These are phyloP conservation scores for Unio delphinus DNA, from an alignment of 2,888 invertebrate species.

Conservation along the genomic window DNA sequence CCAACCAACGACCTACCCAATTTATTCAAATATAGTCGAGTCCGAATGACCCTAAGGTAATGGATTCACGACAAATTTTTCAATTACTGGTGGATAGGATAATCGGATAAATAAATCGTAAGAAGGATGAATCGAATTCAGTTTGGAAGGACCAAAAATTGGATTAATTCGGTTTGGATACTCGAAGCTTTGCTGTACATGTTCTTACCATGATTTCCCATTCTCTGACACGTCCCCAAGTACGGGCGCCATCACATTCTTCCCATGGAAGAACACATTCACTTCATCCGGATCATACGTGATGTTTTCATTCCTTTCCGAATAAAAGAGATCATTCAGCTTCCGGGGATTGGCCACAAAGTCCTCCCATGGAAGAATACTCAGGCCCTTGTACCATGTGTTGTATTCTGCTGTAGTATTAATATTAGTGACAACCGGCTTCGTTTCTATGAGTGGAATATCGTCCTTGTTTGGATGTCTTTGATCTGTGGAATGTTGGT, in stretches of 20 bases:
- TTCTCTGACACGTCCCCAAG: conserved; percentile 52
- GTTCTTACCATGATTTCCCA: conserved; percentile 51
- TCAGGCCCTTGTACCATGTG: conserved; percentile 37
- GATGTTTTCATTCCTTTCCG: conserved; percentile 44
- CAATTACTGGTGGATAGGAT: no score
- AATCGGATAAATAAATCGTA: no score
- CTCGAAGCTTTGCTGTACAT: background rate
- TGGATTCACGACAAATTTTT: no score
- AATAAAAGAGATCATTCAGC: conserved; percentile 46
- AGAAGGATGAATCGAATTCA: no score
- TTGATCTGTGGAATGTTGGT: no score
- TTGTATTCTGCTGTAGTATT: conserved; percentile 39
- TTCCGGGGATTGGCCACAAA: conserved; percentile 46
- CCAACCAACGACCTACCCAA: no score
- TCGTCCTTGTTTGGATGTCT: no score
- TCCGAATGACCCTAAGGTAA: no score
- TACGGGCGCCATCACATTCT: conserved; percentile 50
- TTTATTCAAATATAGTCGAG: no score
- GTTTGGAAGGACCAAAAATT: no score
- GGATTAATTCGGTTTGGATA: no score
- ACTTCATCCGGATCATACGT: conserved; percentile 54
- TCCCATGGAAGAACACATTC: conserved; percentile 57
- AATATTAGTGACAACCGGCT: conserved; percentile 14
- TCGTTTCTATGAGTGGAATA: no score
- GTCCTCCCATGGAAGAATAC: conserved; percentile 57